These are phyloP conservation scores for Danaus melanippus DNA, from an alignment of 1,140 invertebrate species.

Conservation along the genomic window DNA sequence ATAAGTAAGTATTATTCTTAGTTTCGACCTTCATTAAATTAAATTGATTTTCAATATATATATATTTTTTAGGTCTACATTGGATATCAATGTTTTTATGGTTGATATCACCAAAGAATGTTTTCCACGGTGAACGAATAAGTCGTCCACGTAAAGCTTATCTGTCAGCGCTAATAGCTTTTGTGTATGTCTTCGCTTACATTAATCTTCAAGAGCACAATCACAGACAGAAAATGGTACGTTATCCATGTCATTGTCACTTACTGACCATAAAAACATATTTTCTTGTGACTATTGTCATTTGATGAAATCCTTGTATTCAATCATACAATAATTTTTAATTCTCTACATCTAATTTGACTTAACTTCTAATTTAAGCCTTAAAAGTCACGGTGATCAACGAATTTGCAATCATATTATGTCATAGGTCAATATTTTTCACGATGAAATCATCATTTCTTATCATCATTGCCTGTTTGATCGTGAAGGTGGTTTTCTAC, in stretches of 20 bases:
- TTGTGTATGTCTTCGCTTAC: conserved; percentile 92
- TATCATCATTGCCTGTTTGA: no score
- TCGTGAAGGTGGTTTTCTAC: conserved; percentile 82
- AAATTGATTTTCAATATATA: not conserved
- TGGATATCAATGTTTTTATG: conserved; percentile 90
- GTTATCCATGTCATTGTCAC: conserved; percentile 2
- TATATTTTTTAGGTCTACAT: conserved; percentile 73
- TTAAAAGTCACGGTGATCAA: no score
- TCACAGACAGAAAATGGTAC: conserved; percentile 84
- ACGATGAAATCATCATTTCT: no score
- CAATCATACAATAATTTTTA: no score
- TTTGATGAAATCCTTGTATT: no score
- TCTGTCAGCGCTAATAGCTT: conserved; percentile 83
- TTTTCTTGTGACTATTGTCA: no score
- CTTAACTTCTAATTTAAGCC: no score
- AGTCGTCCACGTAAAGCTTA: conserved; percentile 77
- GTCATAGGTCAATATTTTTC: no score
- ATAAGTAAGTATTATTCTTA: conserved; percentile 61
- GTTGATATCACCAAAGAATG: conserved; percentile 87
- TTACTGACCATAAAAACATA: no score
- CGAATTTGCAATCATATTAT: no score
- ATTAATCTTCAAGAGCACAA: conserved; percentile 88
- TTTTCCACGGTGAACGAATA: conserved; percentile 86
- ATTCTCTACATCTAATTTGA: no score
- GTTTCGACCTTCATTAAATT: not conserved